Base-by-base conservation (phyloP, 92 coral and sea anemone genomes). In the Parazoanthus swiftii region DNA sequence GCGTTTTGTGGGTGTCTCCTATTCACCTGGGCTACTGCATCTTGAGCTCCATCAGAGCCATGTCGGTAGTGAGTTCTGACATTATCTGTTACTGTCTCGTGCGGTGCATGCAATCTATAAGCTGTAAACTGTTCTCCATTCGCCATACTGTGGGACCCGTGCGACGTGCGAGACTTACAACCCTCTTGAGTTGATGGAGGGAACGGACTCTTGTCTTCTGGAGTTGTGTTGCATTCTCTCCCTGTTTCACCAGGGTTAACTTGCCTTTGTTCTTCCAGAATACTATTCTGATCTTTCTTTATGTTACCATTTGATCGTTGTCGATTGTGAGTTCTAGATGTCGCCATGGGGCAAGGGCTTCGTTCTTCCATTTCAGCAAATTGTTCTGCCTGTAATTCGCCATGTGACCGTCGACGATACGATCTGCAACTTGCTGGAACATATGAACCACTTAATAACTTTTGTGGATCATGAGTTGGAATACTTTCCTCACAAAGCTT, bases 381-480 rank as follows among this genome's bases (percentile, higher is more conserved):
- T 23, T 84, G 79, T 26, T 84, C 87, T 84, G 44, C 43, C n/a
- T 71, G 70, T 13, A 84, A 48, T 70, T 84, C 78, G 21, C 46
- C 36, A 10, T 33, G 67, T 29, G 79, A 72, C 43, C 18, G 36
- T 35, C 23, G 59, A 51, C 29, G 68, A 4, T 25, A 78, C 15
- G 79, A 29, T 33, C 11, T 70, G 65, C 33, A 18, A 43, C 26
- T 71, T 46, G 13, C 26, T 4, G 66, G 87, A 70, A 2, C 77
- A 44, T 33, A 84, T 33, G 65, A 43, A 20, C 66, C 23, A 9
- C 0, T 38, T 39, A 70, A 39, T 29, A 10, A 56, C 20, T 43
- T 82, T 46, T 66, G 86, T 82, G 77, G 13, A 43, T 82, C 59
- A 7, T 26, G 39, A 21, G 48, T 44, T 26, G 4, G 77, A 33